Evolutionary conservation across 2,113 vertebrate species (phyloP), one percentile per base, ranked within the genome.

Genomic region (Takifugu flavidus): DNA sequence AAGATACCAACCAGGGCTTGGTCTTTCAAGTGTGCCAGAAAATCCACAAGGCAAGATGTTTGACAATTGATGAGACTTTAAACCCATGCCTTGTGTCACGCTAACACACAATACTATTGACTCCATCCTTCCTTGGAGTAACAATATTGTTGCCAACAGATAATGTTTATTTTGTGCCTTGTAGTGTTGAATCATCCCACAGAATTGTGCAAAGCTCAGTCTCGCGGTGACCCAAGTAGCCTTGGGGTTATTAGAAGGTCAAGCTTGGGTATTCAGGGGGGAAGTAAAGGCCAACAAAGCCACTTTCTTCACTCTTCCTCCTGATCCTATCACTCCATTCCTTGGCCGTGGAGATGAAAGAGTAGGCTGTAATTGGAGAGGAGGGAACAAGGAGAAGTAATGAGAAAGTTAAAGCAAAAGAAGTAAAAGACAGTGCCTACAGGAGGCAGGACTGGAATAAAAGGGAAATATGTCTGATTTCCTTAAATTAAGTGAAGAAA

Each of bases 251-350:
- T 84, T 82, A 83, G 79, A 80, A 80, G 82, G 76, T 73, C 72
- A 80, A 74, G 66, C 64, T 62, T 72, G 65, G 54, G 78, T 82
- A 77, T 39, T 39, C 71, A 62, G 54, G 70, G 72, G 61, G 59
- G 63, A 70, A 59, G 53, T 67, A 78, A 78, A 66, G 75, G 74
- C 80, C 83, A 78, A 91, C 88, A 90, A 88, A 89, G 84, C 70
- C 74, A 81, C 88, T 88, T 91, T 92, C 87, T 91, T 90, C 81
- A 82, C 86, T 85, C 71, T 83, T 89, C 84, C 76, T 88, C 82
- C 87, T 80, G 89, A 92, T 90, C 85, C 84, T 89, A 91, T 91
- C 90, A 79, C 83, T 85, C 80, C 80, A 90, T 90, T 90, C 84
- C 86, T 87, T 89, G 87, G 85, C 84, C 14, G 3, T 73, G 70